Base-by-base conservation (phyloP, 2,888 invertebrate genomes). In the Micoletzkya japonica region DNA sequence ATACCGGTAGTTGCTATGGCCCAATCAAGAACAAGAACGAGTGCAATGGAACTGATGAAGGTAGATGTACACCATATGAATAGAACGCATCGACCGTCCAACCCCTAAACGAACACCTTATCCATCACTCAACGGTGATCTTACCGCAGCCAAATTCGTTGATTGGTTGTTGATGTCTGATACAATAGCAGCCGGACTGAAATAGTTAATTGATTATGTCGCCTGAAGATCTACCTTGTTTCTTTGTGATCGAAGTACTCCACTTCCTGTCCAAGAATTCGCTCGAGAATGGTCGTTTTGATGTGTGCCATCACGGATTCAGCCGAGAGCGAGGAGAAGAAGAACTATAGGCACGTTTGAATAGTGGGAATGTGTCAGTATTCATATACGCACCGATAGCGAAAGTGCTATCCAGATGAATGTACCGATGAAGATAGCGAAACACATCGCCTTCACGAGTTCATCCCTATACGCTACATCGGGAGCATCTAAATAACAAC, bases 61-160 rank as follows among this genome's bases (percentile, higher is more conserved):
- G 63, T 50, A 20, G 63, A 63, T 6, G 49, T 50, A 26, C 63
- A 76, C 64, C 73, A 75, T n/a, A 74, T 67, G 61, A 78, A 70
- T 4, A 75, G 71, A 50, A 76, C 74, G 50, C 74, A 74, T 7
- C 78, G 75, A 50, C 76, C 74, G 70, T 78, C 78, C 7, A 78
- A 69, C 39, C 76, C 74, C 77, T 77, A 70, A 32, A 74, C 69
- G 4, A 30, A 39, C 2, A 2, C 7, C 4, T 2, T 34, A 4
- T 32, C n/a, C 3, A 57, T 24, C 6, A 17, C 26, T 26, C 24
- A 2, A 17, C 2, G 26, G 26, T 26, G 2, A 24, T 10, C 59
- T 26, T 37, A 63, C 63, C 26, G 63, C 63, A n/a, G 50, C 50
- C 14, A 63, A 34, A 17, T 63, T 63, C 4, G 63, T 32, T 1